Evolutionary conservation across 2,888 invertebrate species (phyloP).

Genomic region (Steinernema scapterisci): DNA sequence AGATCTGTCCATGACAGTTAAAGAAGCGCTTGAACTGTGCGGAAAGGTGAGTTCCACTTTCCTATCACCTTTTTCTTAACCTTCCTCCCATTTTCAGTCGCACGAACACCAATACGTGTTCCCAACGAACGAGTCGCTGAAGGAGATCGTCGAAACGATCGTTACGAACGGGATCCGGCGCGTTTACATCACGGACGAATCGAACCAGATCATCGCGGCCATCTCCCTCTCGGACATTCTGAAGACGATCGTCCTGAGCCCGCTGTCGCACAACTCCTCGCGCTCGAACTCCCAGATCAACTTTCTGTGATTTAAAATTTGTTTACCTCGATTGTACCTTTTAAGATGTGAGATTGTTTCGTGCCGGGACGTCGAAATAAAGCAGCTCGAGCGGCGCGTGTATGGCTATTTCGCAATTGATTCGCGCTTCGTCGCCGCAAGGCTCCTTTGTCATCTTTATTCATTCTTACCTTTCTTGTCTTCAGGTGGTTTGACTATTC

Average conservation of each 20-base stretch:
- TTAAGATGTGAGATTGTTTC: not conserved
- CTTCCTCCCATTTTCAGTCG: not conserved
- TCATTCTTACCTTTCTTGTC: too few species aligned
- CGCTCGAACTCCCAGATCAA: not conserved
- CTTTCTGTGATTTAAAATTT: not conserved
- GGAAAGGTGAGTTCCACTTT: not conserved
- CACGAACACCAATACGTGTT: not conserved
- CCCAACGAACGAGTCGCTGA: not conserved
- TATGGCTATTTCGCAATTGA: not conserved
- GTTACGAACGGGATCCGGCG: not conserved
- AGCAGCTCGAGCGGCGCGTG: not conserved
- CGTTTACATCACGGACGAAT: slow-evolving; percentile 18
- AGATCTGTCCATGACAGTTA: not conserved
- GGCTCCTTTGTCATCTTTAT: too few species aligned
- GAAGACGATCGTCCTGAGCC: not conserved
- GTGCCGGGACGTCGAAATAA: not conserved
- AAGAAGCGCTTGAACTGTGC: slow-evolving; percentile 1
- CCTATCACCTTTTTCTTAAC: too few species aligned
- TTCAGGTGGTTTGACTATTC: too few species aligned
- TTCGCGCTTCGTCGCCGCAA: too few species aligned
- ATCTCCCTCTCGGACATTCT: slow-evolving; percentile 12
- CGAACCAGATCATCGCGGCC: slow-evolving; percentile 14
- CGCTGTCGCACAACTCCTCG: not conserved
- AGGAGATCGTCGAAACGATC: slow-evolving; percentile 7
- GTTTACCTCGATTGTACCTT: not conserved